Evolutionary conservation across 1,140 invertebrate genomes (phyloP), one percentile per base, ranked within the genome.

Genomic region (Cephus cinctus): DNA sequence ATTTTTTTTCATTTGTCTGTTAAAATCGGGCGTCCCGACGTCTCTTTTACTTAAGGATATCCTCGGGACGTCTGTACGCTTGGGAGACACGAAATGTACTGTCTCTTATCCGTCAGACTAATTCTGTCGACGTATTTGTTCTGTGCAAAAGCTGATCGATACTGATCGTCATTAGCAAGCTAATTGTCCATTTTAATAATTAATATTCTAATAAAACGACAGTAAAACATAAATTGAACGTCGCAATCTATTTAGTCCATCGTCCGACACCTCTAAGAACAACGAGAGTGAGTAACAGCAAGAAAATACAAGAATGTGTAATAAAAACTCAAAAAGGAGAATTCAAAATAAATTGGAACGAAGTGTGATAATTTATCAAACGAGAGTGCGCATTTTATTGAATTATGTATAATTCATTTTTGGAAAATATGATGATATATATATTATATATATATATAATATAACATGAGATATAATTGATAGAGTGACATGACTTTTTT

Each of bases 391-490:
- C 58, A 50, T 70, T 69, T 67, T 69, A 71, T 72, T 68, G 63
- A 69, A 70, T 74, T 67, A 69, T 73, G 67, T 71, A 69, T 71
- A 70, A 72, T 71, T 72, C 66, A 57, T 67, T 69, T 73, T 69
- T 73, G 65, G 66, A 73, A 72, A 73, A 73, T 73, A 73, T 73
- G 62, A 65, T 67, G 68, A 64, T 64, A 62, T 64, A n/a, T 58
- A 62, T 59, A 60, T 58, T n/a, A 57, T 69, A 62, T 69, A 67
- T 69, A 59, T 72, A 69, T 71, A 72, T 71, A 69, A 71, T 69
- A 63, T 74, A 73, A 71, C 70, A 74, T 67, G 66, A 73, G 65
- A 73, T 73, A 73, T 69, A 71, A 73, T 74, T 67, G n/a, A n/a
- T n/a, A 71, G 67, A 73, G 67, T 70, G 69, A 73, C 66, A 70